Conservation (phyloP, 1,140 invertebrate genomes). For the Lerema accius region DNA sequence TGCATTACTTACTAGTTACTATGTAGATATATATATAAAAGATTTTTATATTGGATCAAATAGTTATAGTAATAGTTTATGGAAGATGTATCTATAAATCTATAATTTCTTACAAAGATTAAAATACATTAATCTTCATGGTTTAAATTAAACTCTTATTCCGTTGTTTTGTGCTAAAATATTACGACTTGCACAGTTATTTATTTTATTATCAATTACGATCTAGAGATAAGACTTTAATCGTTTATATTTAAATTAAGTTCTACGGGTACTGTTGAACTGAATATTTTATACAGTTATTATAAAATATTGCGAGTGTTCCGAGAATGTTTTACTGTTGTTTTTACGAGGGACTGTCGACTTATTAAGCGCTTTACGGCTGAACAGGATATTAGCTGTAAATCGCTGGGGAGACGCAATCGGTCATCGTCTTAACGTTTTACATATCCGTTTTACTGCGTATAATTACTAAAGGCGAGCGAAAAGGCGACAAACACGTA, state of each 20-base stretch:
- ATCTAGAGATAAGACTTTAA: neutral
- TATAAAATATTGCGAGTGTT: conserved; percentile 42
- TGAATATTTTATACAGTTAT: conserved; percentile 25
- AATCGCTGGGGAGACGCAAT: conserved; percentile 52
- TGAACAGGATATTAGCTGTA: conserved; percentile 67
- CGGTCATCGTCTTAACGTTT: conserved; percentile 66
- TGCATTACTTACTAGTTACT: neutral
- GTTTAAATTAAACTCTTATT: neutral
- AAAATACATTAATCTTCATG: neutral
- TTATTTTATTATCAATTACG: neutral
- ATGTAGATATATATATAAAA: neutral
- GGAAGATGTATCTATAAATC: no score
- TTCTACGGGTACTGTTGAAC: conserved; percentile 2
- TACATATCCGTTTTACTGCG: conserved; percentile 71
- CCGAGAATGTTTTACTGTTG: conserved; percentile 56
- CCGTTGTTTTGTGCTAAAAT: conserved; percentile 1
- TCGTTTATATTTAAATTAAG: neutral
- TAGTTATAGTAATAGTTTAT: no score
- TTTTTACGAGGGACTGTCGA: conserved; percentile 51
- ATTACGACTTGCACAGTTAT: neutral
- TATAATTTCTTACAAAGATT: no score
- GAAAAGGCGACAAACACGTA: conserved; percentile 63
- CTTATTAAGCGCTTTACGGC: conserved; percentile 61
- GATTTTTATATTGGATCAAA: no score
- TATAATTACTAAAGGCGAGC: conserved; percentile 66